Percentiles rank a stretch among this genome's conserved stretches.
phyloP scores from a whole-genome alignment of 2,797 vertebrate species.

The Rhynchonycteris naso region DNA sequence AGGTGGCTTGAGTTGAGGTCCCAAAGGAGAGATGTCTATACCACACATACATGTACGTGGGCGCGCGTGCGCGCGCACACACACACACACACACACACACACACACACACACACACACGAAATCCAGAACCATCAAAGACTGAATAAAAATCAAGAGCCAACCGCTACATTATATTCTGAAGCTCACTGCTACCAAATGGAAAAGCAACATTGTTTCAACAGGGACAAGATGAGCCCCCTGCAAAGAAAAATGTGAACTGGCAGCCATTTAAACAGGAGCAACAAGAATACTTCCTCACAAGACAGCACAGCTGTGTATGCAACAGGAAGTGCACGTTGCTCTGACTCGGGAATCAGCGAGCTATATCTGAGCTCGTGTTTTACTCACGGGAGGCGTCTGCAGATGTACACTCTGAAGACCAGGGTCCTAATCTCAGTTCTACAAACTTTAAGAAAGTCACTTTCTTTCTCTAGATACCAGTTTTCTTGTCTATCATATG shows the following conservation, averaged over 20 bases:
- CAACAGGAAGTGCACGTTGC: background rate
- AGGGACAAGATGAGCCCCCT: background rate
- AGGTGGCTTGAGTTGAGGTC: background rate
- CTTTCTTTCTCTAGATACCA: background rate
- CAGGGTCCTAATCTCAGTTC: background rate
- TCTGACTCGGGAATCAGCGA: accelerated
- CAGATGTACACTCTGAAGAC: background rate
- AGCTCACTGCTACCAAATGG: background rate
- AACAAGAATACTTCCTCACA: background rate
- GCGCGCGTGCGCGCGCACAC: no score
- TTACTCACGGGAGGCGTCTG: background rate
- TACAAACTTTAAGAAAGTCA: background rate
- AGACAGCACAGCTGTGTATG: background rate
- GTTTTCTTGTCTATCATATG: background rate
- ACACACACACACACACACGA: background rate
- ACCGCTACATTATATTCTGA: background rate
- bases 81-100: background rate
- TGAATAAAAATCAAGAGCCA: background rate
- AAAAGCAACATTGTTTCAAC: background rate
- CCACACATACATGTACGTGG: background rate
- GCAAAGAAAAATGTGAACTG: background rate
- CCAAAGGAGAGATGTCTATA: background rate
- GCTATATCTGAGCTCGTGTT: background rate
- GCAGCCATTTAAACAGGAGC: background rate
- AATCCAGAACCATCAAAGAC: conserved; percentile 1